Conservation (phyloP, 2,888 invertebrate species). For the Sphaerophoria rueppellii region DNA sequence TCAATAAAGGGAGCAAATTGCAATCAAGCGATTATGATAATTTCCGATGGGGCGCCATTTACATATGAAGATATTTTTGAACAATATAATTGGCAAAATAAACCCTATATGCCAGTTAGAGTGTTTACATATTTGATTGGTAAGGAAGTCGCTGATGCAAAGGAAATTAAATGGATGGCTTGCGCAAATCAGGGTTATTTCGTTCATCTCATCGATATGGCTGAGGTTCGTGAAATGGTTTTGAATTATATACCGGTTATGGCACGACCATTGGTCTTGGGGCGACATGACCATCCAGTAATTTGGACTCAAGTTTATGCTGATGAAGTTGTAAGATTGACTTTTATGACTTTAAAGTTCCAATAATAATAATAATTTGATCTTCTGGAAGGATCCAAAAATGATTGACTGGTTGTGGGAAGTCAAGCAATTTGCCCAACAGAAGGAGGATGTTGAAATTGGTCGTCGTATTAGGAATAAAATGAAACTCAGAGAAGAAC, state of each 20-base stretch:
- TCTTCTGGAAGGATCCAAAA: slow-evolving; percentile 88
- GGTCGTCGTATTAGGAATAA: slow-evolving; percentile 83
- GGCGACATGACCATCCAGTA: slow-evolving; percentile 92
- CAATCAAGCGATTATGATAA: slow-evolving; percentile 98
- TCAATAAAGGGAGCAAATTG: slow-evolving; percentile 88
- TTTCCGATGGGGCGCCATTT: slow-evolving; percentile 99
- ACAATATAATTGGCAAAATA: slow-evolving; percentile 91
- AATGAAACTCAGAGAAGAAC: slow-evolving; percentile 86
- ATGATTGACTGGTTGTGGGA: slow-evolving; percentile 96
- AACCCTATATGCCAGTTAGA: slow-evolving; percentile 91
- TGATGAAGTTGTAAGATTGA: slow-evolving; percentile 89
- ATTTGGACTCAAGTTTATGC: slow-evolving; percentile 99
- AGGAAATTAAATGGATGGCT: slow-evolving; percentile 99
- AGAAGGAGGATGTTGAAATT: slow-evolving; percentile 88
- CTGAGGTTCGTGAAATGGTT: slow-evolving; percentile 98
- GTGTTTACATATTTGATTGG: slow-evolving; percentile 99
- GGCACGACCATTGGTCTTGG: slow-evolving; percentile 96
- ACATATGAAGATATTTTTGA: slow-evolving; percentile 96
- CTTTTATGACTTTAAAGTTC: not conserved
- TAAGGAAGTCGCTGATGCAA: slow-evolving; percentile 94
- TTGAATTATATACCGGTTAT: slow-evolving; percentile 98
- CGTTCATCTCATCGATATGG: slow-evolving; percentile 97
- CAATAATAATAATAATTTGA: not conserved
- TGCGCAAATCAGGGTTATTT: slow-evolving; percentile 98
- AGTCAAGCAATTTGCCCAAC: slow-evolving; percentile 90